These are phyloP conservation scores for Oncorhynchus clarkii DNA, from an alignment of 2,113 vertebrate genomes.

Conservation along the genomic window DNA sequence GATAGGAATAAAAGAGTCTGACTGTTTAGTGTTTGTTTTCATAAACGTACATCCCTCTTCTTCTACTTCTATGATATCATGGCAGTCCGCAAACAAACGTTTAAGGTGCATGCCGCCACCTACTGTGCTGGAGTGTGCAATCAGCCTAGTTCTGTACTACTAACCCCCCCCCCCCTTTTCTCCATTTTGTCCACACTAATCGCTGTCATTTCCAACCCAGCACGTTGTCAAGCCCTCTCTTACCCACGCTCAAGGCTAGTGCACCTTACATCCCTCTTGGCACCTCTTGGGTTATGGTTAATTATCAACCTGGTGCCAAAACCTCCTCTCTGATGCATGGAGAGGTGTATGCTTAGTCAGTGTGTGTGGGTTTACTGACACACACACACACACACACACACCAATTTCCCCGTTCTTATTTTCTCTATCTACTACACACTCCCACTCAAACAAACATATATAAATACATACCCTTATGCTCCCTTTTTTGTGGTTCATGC, in stretches of 20 bases:
- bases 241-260: too few relatives aligned
- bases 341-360: constrained; percentile 37
- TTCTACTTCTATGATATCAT: too few relatives aligned
- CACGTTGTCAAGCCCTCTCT: too few relatives aligned
- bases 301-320: constrained; percentile 67
- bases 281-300: constrained; percentile 56
- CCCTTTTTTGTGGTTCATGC: too few relatives aligned
- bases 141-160: too few relatives aligned
- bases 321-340: constrained; percentile 25
- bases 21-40: constrained; percentile 69
- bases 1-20: neutral
- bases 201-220: too few relatives aligned
- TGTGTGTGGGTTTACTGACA: constrained; percentile 36
- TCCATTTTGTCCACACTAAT: too few relatives aligned
- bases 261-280: constrained; percentile 29
- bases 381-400: neutral
- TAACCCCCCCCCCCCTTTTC: too few relatives aligned
- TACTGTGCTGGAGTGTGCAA: too few relatives aligned
- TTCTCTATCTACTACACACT: constrained; percentile 22
- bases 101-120: too few relatives aligned
- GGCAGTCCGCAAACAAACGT: too few relatives aligned
- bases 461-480: neutral
- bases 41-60: constrained; percentile 28
- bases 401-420: neutral
- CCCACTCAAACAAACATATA: constrained; percentile 14